Evolutionary conservation across 2,797 vertebrate species (phyloP).

Genomic region (Rhincodon typus): DNA sequence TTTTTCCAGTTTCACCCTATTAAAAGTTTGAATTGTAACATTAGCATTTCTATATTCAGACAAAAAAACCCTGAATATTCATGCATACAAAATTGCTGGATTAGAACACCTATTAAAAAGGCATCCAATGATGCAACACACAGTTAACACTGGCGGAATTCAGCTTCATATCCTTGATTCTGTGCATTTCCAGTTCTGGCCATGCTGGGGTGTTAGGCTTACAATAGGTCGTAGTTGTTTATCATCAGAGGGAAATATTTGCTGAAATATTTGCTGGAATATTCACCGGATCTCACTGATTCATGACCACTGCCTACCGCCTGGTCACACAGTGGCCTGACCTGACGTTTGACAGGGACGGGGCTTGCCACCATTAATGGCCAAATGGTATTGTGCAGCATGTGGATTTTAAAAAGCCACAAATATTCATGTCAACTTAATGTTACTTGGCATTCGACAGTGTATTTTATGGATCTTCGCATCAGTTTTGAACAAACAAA

Average conservation of each 20-base stretch:
- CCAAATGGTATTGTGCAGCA: not conserved
- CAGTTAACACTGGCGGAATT: not conserved
- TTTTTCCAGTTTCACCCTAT: constrained; percentile 40
- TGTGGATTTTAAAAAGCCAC: not conserved
- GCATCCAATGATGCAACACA: not conserved
- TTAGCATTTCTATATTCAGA: not conserved
- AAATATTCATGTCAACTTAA: not conserved
- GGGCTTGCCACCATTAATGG: not conserved
- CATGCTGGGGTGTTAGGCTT: not conserved
- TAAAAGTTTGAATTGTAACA: constrained; percentile 28
- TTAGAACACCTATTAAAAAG: not conserved
- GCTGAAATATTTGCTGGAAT: no score
- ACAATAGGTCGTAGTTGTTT: not conserved
- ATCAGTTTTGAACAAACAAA: not conserved
- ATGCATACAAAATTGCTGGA: not conserved
- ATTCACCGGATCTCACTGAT: not conserved
- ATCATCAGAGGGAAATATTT: not conserved
- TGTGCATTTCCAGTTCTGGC: not conserved
- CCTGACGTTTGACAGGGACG: not conserved
- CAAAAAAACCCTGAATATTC: not conserved
- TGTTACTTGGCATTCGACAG: not conserved
- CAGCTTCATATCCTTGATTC: not conserved
- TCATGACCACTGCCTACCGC: not conserved
- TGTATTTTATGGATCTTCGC: not conserved
- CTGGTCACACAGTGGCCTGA: not conserved